phyloP scores from a whole-genome alignment of 1,140 invertebrate species.

The Trinorchestia longiramus region DNA sequence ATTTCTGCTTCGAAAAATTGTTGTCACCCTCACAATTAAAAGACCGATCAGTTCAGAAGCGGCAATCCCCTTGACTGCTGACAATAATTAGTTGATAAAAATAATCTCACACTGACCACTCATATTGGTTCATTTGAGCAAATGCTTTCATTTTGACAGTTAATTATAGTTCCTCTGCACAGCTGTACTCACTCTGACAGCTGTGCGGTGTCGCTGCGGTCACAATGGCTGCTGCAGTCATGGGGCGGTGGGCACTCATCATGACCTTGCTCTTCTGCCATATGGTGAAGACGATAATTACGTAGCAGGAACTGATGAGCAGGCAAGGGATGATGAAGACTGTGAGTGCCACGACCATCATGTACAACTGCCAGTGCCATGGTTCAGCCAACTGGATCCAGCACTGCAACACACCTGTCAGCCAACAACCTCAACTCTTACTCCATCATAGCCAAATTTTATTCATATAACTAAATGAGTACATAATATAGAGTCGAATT shows the following conservation, averaged over 20 bases:
- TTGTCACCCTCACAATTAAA: too few species aligned
- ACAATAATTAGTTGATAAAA: not conserved
- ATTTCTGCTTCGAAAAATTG: too few species aligned
- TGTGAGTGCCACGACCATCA: constrained; percentile 84
- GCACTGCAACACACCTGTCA: constrained; percentile 77
- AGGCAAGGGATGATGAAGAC: constrained; percentile 90
- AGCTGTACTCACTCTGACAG: constrained; percentile 26
- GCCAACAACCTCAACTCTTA: not conserved
- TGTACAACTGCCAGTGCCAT: constrained; percentile 89
- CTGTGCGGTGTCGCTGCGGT: not conserved
- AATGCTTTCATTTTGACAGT: not conserved
- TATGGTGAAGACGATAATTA: constrained; percentile 92
- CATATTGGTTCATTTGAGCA: not conserved
- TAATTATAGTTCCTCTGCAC: not conserved
- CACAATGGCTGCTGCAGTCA: constrained; percentile 26
- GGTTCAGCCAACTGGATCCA: constrained; percentile 87
- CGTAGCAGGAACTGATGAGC: constrained; percentile 91
- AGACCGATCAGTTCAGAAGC: too few species aligned
- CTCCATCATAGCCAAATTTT: not conserved
- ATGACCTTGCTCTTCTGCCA: constrained; percentile 80
- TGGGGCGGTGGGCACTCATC: constrained; percentile 56
- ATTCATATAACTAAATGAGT: not conserved
- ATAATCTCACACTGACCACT: not conserved
- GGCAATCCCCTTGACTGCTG: too few species aligned
- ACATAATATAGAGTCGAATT: not conserved